Percentiles rank a stretch among this genome's conserved stretches.
phyloP scores from a whole-genome alignment of 2,113 vertebrate genomes.

The Poeciliopsis prolifica region DNA sequence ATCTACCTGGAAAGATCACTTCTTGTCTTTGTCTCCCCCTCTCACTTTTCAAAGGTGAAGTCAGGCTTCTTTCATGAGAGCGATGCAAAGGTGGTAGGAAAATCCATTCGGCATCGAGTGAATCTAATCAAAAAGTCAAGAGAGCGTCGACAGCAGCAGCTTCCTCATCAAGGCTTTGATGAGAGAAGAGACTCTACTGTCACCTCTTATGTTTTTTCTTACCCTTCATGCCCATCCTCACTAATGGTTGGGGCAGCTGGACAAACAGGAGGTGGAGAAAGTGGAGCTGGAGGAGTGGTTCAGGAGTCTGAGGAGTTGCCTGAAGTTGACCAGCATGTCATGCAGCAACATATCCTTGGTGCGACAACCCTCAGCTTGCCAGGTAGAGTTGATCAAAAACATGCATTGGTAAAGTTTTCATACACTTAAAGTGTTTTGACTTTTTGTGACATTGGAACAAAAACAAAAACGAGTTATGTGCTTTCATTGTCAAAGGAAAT shows the following conservation, averaged over 20 bases:
- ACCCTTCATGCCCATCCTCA: constrained; percentile 66
- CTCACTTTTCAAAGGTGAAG: constrained; percentile 81
- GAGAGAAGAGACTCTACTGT: constrained; percentile 79
- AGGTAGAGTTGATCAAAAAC: constrained; percentile 61
- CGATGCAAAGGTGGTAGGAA: constrained; percentile 91
- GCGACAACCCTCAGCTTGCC: constrained; percentile 51
- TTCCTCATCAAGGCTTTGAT: constrained; percentile 66
- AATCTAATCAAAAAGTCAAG: constrained; percentile 88
- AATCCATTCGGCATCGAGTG: constrained; percentile 91
- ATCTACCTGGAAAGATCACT: constrained; percentile 8
- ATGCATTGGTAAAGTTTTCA: background rate
- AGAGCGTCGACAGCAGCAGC: constrained; percentile 83
- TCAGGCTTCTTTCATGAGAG: constrained; percentile 95
- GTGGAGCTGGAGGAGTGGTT: constrained; percentile 37
- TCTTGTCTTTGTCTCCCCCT: background rate
- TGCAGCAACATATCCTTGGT: constrained; percentile 75
- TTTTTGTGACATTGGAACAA: too few species aligned
- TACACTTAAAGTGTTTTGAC: background rate
- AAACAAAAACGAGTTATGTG: too few species aligned
- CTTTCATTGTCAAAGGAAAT: too few species aligned
- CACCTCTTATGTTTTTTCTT: constrained; percentile 66
- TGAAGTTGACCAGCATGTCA: constrained; percentile 85
- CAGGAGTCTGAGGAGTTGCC: constrained; percentile 84
- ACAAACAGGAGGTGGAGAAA: constrained; percentile 39
- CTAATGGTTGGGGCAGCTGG: constrained; percentile 49